Conservation (phyloP, 1,140 invertebrate genomes). For the Papilio polytes region DNA sequence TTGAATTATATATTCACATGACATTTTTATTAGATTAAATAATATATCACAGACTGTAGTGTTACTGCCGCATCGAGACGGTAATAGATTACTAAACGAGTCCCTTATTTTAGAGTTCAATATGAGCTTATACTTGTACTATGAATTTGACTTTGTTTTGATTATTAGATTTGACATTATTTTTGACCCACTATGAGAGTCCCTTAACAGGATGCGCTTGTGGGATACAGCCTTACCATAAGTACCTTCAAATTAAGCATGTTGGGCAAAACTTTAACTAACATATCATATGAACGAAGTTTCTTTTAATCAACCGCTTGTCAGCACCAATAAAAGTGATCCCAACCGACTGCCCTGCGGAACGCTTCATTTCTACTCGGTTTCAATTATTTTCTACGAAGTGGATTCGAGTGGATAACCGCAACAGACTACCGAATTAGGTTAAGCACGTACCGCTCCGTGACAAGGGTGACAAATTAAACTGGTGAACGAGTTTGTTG, state of each 20-base stretch:
- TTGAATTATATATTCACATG: neutral
- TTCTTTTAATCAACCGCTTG: slow-evolving; percentile 6
- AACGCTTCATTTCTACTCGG: neutral
- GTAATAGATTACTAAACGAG: too few species aligned
- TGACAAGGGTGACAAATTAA: slow-evolving; percentile 33
- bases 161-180: too few species aligned
- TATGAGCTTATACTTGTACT: too few species aligned
- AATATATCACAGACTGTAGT: too few species aligned
- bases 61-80: too few species aligned
- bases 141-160: too few species aligned
- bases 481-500: slow-evolving; percentile 26
- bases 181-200: too few species aligned
- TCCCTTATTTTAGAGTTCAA: too few species aligned
- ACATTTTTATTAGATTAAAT: neutral
- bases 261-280: neutral
- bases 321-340: slow-evolving; percentile 8
- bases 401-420: slow-evolving; percentile 21
- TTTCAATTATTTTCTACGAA: slow-evolving; percentile 25
- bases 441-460: slow-evolving; percentile 25
- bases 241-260: neutral
- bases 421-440: slow-evolving; percentile 25
- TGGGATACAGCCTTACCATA: neutral
- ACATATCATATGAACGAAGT: neutral
- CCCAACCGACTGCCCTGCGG: slow-evolving; percentile 20
- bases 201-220: too few species aligned